phyloP scores from a whole-genome alignment of 2,113 vertebrate species.

The Saccopteryx leptura region DNA sequence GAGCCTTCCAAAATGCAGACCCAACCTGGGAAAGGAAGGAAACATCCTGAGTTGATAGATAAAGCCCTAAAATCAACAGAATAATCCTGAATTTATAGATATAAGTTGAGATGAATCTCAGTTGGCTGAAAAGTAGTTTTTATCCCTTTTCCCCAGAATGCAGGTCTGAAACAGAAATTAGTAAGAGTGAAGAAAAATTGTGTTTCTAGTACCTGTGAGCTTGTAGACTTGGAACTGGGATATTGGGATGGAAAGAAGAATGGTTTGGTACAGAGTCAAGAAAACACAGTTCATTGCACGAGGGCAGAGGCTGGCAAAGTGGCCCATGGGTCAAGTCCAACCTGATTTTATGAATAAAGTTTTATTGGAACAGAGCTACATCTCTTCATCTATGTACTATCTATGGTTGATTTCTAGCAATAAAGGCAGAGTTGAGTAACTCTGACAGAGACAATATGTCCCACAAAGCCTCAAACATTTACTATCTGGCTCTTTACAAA shows the following conservation, averaged over 20 bases:
- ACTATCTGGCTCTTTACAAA: background rate
- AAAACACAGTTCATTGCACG: background rate
- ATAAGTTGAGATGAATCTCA: background rate
- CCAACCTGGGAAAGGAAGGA: background rate
- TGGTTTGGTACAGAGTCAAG: background rate
- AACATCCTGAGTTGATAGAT: background rate
- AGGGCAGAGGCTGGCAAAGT: conserved; percentile 15
- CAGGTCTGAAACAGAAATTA: background rate
- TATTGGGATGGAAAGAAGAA: background rate
- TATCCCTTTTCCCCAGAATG: background rate
- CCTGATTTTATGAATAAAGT: conserved; percentile 37
- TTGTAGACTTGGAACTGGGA: background rate
- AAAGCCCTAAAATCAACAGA: background rate
- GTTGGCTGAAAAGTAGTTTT: background rate
- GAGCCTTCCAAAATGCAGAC: background rate
- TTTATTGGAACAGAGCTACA: conserved; percentile 22
- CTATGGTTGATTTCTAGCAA: background rate
- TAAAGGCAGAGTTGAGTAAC: background rate
- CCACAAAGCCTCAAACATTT: background rate
- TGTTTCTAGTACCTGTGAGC: background rate
- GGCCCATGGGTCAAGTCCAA: background rate
- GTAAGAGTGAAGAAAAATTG: background rate
- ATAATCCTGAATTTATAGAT: background rate
- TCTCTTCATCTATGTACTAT: background rate
- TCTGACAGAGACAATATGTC: conserved; percentile 28